A percentile compares a stretch with the other conserved stretches of the same genome.
These are phyloP conservation scores for Branchinecta lindahli DNA, from an alignment of 1,140 invertebrate genomes.

Conservation along the genomic window DNA sequence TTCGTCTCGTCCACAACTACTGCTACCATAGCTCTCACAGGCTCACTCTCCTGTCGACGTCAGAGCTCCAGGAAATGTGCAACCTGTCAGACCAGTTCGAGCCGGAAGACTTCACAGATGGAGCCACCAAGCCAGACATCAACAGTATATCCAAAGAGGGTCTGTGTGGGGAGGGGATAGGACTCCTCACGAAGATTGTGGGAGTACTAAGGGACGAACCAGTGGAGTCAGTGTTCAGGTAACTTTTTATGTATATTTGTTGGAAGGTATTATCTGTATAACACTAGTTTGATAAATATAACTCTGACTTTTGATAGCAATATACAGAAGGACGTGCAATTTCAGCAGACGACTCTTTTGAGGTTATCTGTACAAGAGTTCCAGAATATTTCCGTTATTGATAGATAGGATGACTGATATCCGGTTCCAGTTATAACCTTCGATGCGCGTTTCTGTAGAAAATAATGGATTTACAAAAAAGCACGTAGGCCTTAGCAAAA, in stretches of 20 bases:
- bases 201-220: constrained; percentile 18
- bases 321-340: no score
- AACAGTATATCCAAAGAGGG: background rate
- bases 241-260: background rate
- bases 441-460: no score
- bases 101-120: constrained; percentile 8
- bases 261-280: no score
- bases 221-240: constrained; percentile 20
- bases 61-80: constrained; percentile 20
- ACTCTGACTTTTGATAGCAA: no score
- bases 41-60: constrained; percentile 19
- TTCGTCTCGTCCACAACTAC: constrained; percentile 35
- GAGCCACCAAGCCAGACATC: background rate
- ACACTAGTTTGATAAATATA: no score
- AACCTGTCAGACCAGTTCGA: constrained; percentile 14
- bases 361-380: no score
- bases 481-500: no score
- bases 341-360: no score
- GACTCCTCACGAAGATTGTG: constrained; percentile 20
- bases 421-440: no score
- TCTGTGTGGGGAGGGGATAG: constrained; percentile 15
- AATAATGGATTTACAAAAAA: no score
- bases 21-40: constrained; percentile 33
- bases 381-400: no score
- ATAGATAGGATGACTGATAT: no score